Evolutionary conservation across 1,140 invertebrate genomes (phyloP).

Genomic region (Artemia franciscana): DNA sequence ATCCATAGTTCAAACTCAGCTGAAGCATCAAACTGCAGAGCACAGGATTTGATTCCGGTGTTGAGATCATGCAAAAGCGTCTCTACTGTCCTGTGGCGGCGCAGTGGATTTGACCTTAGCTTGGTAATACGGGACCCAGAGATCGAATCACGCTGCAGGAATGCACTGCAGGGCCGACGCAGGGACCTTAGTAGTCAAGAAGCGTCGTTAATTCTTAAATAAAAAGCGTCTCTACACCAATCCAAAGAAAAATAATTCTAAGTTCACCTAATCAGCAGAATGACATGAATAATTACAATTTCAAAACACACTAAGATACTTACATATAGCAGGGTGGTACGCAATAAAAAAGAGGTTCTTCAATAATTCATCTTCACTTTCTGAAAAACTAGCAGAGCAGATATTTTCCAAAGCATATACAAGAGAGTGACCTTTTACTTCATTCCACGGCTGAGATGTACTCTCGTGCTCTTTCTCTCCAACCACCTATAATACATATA

Average conservation of each 20-base stretch:
- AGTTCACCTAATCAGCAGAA: not conserved
- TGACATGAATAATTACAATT: not conserved
- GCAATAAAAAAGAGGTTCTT: constrained; percentile 34
- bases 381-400: constrained; percentile 14
- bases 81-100: too few species aligned
- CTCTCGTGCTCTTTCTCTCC: constrained; percentile 14
- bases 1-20: too few species aligned
- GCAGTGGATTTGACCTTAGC: too few species aligned
- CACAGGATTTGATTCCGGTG: constrained; percentile 6
- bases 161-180: too few species aligned
- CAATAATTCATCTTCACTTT: constrained; percentile 26
- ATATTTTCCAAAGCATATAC: constrained; percentile 9
- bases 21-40: too few species aligned
- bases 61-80: too few species aligned
- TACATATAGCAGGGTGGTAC: constrained; percentile 38
- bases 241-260: not conserved
- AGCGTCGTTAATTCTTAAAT: too few species aligned
- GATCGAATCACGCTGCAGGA: too few species aligned
- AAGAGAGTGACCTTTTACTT: constrained; percentile 9
- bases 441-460: not conserved
- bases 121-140: too few species aligned
- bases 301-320: constrained; percentile 8
- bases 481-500: too few species aligned
- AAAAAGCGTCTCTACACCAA: not conserved
- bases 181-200: too few species aligned